Conservation (phyloP, 2,113 vertebrate species). For the Dolichallabes microphthalmus region DNA sequence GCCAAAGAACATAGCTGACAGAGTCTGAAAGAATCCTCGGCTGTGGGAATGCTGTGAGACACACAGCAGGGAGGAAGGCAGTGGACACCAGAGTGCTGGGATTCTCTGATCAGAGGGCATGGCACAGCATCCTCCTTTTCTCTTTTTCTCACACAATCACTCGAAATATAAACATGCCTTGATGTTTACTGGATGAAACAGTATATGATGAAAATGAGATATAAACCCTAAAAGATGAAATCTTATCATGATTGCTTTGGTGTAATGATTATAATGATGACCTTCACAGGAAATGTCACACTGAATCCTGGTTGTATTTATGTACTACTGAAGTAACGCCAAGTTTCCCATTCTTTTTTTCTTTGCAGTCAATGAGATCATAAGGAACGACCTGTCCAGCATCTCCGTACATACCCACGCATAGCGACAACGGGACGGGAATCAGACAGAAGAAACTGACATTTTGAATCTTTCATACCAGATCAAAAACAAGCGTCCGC, state of each 20-base stretch:
- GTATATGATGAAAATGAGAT: too few relatives aligned
- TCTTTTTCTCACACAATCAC: constrained; percentile 3
- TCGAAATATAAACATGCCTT: too few relatives aligned
- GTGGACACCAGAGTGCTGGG: constrained; percentile 61
- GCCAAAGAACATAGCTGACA: constrained; percentile 82
- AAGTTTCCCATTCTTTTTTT: constrained; percentile 53
- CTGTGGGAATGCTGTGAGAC: constrained; percentile 71
- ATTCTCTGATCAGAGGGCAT: constrained; percentile 42
- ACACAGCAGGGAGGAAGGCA: constrained; percentile 63
- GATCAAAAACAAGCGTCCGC: constrained; percentile 5
- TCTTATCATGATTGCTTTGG: not conserved
- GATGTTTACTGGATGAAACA: too few relatives aligned
- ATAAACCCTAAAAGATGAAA: not conserved
- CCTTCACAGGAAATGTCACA: not conserved
- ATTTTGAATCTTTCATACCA: constrained; percentile 11
- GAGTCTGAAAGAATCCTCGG: constrained; percentile 61
- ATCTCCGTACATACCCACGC: constrained; percentile 78
- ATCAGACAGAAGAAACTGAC: constrained; percentile 25
- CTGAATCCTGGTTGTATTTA: not conserved
- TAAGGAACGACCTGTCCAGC: constrained; percentile 93
- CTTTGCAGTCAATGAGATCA: constrained; percentile 93
- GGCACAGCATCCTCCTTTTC: constrained; percentile 59
- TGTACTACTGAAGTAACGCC: not conserved
- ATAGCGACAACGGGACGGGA: constrained; percentile 50
- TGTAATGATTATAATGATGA: not conserved